Base-by-base conservation (phyloP, 2,113 vertebrate genomes). In the Ranitomeya imitator region DNA sequence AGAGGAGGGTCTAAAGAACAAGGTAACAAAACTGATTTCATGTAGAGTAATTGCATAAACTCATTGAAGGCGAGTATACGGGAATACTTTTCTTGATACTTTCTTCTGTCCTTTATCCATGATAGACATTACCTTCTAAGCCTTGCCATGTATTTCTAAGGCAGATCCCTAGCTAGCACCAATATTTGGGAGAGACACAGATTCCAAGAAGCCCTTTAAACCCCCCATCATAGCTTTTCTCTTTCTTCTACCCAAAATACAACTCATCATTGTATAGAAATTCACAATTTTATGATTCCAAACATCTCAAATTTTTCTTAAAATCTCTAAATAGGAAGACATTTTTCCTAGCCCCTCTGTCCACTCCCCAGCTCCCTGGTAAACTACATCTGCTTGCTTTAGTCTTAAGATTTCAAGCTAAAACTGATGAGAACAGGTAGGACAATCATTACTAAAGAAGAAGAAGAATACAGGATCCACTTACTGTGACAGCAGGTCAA, bases 401-500 rank as follows among this genome's bases (percentile, higher is more conserved):
- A 86, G 31, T 23, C 60, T 79, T 55, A 79, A 31, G 23, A 79
- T 79, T 26, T 61, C 10, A 69, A 67, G 26, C 54, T 88, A 7
- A 73, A 82, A 51, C 26, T 74, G 55, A 55, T 31, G n/a, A 31
- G 45, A 63, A 86, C 73, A 87, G 86, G 86, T 82, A 88, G 18
- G 60, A 88, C 31, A 82, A 18, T 73, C 16, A 60, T 2, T 61
- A 12, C 31, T 88, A 55, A 26, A 61, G 31, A 83, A 21, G 60
- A 26, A 61, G 31, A 83, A 21, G 60, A 16, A 37, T 63, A 51
- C 55, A 81, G 78, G 54, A 21, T 83, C 16, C 71, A 88, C 87
- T 89, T 89, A 89, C 87, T 85, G 82, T 55, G 61, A 67, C 78
- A 73, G 11, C 52, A 61, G 19, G 26, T 51, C 61, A 63, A 59